These are phyloP conservation scores for Sakesphorus luctuosus DNA, from an alignment of 2,113 vertebrate species.

Conservation along the genomic window DNA sequence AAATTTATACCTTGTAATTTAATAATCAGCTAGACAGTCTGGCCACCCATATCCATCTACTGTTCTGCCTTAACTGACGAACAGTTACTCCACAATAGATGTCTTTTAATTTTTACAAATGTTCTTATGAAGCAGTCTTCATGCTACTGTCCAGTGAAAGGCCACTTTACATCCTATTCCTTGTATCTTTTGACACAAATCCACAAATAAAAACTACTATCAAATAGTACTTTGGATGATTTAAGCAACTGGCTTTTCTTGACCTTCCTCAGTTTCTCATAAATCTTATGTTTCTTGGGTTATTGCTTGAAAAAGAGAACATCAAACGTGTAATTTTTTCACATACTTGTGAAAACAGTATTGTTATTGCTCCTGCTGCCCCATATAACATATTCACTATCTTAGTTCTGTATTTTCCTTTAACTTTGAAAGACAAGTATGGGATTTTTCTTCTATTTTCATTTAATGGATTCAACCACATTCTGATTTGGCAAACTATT, in stretches of 20 bases:
- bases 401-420: neutral
- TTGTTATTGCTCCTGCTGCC: neutral
- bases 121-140: fast-evolving
- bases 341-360: neutral
- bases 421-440: neutral
- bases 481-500: neutral
- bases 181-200: neutral
- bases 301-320: neutral
- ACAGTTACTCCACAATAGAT: neutral
- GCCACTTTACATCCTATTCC: neutral
- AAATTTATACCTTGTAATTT: neutral
- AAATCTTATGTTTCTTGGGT: neutral
- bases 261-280: neutral
- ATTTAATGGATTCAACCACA: neutral
- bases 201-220: neutral
- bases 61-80: neutral
- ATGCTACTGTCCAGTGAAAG: neutral
- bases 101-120: neutral
- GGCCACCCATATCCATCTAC: too few species aligned
- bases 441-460: neutral
- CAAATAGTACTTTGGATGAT: neutral
- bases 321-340: neutral
- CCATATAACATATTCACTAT: neutral
- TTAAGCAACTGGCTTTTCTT: neutral
- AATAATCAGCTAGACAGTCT: neutral